Evolutionary conservation across 2,113 vertebrate species (phyloP), one percentile per base, ranked within the genome.

Genomic region (Pseudois nayaur): DNA sequence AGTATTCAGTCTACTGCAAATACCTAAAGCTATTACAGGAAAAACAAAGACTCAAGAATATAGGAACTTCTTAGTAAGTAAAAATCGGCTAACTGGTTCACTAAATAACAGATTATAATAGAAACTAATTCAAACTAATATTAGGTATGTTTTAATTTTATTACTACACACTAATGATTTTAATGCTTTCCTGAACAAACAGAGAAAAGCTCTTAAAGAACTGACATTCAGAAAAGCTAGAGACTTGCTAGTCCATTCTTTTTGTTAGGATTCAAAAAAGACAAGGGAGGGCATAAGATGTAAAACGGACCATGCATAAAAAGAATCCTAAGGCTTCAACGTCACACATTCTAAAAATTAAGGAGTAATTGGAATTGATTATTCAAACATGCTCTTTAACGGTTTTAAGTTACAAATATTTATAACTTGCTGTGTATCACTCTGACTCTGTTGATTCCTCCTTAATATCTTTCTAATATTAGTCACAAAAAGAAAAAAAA

Each of bases 1-100:
- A 95, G n/a, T 90, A 89, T 52, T 43, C 60, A 81, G 82, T 95
- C 19, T 94, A 78, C 31, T 74, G 31, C 19, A 96, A 92, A 96
- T 87, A 87, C 11, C 23, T 88, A 21, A 85, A 76, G 74, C 76
- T 95, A 94, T 71, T 52, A 91, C 29, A 31, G n/a, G 5, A 2
- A 40, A 33, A 62, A 60, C 33, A 94, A 86, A 17, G 9, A 17
- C 15, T 36, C 43, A 96, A 23, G 29, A 54, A 79, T 15, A 93
- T 17, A 84, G 11, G 6, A 83, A 71, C 3, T 16, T 91, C 82
- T 83, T 83, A 95, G 43, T 36, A 89, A 85, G 57, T 79, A 96
- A 96, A 88, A 83, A 27, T 62, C 12, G 52, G 48, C 89, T 93
- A 88, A 90, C 4, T 67, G 19, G 1, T 27, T 48, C 91, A 86